Percentiles rank a stretch among this genome's conserved stretches.
Evolutionary conservation across 2,113 vertebrate species (phyloP).

Genomic region (Calidris pygmaea): DNA sequence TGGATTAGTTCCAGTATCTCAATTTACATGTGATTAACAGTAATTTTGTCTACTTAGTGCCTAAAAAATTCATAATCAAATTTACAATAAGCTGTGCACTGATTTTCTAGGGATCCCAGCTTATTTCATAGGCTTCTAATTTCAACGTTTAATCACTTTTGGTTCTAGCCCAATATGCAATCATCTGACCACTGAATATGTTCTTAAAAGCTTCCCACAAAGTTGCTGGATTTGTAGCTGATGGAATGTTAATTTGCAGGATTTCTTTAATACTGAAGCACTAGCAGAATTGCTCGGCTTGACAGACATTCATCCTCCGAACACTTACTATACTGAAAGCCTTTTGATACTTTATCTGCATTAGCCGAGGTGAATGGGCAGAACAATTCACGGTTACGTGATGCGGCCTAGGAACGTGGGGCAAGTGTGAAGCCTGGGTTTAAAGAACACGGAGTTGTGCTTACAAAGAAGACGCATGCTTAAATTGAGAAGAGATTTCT

Average conservation of each 20-base stretch:
- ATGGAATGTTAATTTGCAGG: conserved; percentile 56
- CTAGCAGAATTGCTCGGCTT: conserved; percentile 14
- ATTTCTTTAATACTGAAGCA: conserved; percentile 55
- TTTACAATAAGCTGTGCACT: conserved; percentile 50
- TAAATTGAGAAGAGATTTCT: not conserved
- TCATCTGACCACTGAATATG: conserved; percentile 43
- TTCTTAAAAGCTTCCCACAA: conserved; percentile 45
- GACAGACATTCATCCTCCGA: not conserved
- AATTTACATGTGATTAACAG: conserved; percentile 68
- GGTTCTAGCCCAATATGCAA: conserved; percentile 46
- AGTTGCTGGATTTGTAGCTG: conserved; percentile 38
- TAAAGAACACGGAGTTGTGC: not conserved
- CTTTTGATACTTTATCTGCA: not conserved
- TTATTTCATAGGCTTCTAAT: conserved; percentile 58
- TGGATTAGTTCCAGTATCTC: conserved; percentile 64
- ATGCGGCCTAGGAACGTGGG: not conserved
- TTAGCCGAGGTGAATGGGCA: not conserved
- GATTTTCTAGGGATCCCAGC: conserved; percentile 49
- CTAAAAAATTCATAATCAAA: conserved; percentile 66
- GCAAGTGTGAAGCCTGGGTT: not conserved
- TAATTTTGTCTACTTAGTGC: conserved; percentile 53
- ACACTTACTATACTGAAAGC: conserved; percentile 27
- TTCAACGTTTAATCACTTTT: conserved; percentile 47
- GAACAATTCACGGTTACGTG: fast-evolving
- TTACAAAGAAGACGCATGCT: not conserved